Evolutionary conservation across 2,113 vertebrate species (phyloP).

Genomic region (Macrotis lagotis): DNA sequence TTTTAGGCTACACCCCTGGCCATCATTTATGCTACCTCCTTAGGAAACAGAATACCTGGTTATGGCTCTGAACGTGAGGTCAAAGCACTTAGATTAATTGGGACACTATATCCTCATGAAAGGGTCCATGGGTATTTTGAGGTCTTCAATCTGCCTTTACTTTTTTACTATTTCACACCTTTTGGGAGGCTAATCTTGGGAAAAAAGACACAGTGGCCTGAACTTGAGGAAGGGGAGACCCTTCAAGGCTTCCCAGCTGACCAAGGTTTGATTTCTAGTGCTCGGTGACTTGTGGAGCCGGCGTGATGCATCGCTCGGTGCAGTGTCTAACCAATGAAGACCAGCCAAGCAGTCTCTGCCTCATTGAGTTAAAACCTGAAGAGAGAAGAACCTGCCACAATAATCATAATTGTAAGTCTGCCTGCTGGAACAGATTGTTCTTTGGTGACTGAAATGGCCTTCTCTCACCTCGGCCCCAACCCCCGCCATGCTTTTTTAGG

Average conservation of each 20-base stretch:
- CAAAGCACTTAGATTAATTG: neutral
- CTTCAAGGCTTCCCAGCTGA: accelerated
- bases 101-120: neutral
- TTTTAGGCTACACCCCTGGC: neutral
- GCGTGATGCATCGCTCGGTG: conserved; percentile 91
- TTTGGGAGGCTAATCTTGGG: no score
- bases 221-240: accelerated
- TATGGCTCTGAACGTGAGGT: neutral
- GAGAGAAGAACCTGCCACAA: conserved; percentile 88
- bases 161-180: neutral
- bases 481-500: neutral
- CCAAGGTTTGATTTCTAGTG: conserved; percentile 85
- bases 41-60: neutral
- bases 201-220: no score
- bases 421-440: accelerated
- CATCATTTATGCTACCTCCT: neutral
- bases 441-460: neutral
- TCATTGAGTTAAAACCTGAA: conserved; percentile 84
- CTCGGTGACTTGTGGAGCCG: conserved; percentile 90
- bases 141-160: neutral
- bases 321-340: conserved; percentile 89
- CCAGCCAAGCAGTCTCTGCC: conserved; percentile 86
- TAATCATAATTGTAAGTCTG: conserved; percentile 90
- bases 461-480: neutral
- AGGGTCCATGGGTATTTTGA: neutral